Evolutionary conservation across 2,888 invertebrate species (phyloP).

Genomic region (Pteria penguin): DNA sequence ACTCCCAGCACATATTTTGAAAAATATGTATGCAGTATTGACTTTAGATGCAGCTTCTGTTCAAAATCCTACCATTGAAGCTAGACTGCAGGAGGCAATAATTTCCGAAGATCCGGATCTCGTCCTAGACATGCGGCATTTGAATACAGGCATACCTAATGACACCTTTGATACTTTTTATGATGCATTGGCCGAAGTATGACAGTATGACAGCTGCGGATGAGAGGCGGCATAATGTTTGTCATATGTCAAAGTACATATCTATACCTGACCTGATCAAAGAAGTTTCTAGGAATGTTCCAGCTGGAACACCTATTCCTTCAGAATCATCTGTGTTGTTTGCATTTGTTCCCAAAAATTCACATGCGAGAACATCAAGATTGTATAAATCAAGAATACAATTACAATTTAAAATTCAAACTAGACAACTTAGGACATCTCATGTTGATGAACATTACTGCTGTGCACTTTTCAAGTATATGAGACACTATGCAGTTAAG

Average conservation of each 20-base stretch:
- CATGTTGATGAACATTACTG: slow-evolving; percentile 33
- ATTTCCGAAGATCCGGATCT: slow-evolving; percentile 40
- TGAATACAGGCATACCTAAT: slow-evolving; percentile 44
- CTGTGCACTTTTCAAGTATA: slow-evolving; percentile 30
- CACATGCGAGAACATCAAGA: slow-evolving; percentile 7
- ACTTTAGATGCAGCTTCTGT: slow-evolving; percentile 29
- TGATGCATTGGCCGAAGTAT: slow-evolving; percentile 25
- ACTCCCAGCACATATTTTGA: slow-evolving; percentile 26
- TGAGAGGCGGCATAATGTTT: slow-evolving; percentile 42
- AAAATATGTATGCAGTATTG: slow-evolving; percentile 32
- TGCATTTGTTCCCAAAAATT: slow-evolving; percentile 24
- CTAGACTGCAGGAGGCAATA: slow-evolving; percentile 13
- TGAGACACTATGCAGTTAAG: slow-evolving; percentile 15
- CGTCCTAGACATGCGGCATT: too few relatives aligned
- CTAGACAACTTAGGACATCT: slow-evolving; percentile 24
- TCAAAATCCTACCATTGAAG: slow-evolving; percentile 35
- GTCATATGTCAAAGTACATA: slow-evolving; percentile 41
- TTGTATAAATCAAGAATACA: slow-evolving; percentile 14
- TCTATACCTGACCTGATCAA: slow-evolving; percentile 46
- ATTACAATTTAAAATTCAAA: slow-evolving; percentile 21
- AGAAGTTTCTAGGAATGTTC: too few relatives aligned
- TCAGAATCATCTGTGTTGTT: slow-evolving; percentile 40
- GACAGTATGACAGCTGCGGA: slow-evolving; percentile 41
- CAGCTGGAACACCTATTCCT: too few relatives aligned
- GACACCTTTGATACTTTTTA: slow-evolving; percentile 44